Evolutionary conservation across 1,140 invertebrate species (phyloP).

Genomic region (Trichonephila clavata): DNA sequence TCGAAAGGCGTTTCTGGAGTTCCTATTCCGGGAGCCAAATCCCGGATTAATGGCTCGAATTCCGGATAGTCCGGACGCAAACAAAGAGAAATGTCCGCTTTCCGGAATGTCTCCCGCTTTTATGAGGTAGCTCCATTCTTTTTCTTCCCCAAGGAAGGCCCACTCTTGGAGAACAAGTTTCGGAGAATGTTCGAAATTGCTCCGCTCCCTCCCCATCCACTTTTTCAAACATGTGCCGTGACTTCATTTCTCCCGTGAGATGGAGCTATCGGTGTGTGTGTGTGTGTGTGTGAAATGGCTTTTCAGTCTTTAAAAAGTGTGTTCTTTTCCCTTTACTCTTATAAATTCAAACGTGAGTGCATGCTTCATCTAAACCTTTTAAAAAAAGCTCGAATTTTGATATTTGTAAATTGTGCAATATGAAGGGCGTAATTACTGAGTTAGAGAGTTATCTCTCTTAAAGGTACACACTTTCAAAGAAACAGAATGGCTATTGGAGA

Average conservation of each 20-base stretch:
- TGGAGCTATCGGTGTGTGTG: neutral
- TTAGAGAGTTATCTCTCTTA: too few species aligned
- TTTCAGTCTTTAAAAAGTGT: neutral
- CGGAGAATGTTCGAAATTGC: neutral
- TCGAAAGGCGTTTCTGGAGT: neutral
- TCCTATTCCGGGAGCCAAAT: neutral
- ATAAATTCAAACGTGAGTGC: neutral
- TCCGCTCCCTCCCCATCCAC: neutral
- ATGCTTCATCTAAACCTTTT: neutral
- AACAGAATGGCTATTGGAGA: too few species aligned
- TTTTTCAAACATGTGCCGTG: neutral
- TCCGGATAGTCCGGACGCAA: neutral
- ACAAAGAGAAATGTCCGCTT: neutral
- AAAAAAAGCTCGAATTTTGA: neutral
- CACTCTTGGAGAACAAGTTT: neutral
- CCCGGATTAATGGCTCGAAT: conserved; percentile 34
- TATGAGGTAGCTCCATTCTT: neutral
- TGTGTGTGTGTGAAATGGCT: too few species aligned
- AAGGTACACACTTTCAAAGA: too few species aligned
- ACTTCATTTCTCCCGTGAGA: neutral
- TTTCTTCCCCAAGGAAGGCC: neutral
- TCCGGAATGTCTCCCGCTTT: neutral
- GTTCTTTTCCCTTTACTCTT: neutral
- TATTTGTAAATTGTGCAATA: too few species aligned
- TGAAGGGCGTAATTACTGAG: too few species aligned